phyloP scores from a whole-genome alignment of 2,888 invertebrate genomes.

The Euplagia quadripunctaria region DNA sequence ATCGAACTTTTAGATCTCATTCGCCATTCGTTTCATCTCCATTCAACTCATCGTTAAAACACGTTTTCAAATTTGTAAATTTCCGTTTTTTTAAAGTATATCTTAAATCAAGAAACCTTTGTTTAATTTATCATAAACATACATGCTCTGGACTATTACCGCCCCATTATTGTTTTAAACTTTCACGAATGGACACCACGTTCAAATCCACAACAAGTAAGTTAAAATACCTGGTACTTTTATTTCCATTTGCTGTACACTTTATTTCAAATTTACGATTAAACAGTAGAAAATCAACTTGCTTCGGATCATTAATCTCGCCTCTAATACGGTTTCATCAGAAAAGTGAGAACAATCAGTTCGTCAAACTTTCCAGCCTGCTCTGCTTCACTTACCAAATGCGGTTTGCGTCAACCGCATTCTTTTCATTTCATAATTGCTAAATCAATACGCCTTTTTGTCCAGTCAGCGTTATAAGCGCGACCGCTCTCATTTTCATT shows the following conservation, averaged over 20 bases:
- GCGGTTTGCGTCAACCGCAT: conserved; percentile 44
- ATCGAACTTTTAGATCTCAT: no score
- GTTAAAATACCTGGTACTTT: not conserved
- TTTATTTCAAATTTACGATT: conserved; percentile 18
- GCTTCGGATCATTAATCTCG: conserved; percentile 45
- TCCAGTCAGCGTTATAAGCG: not conserved
- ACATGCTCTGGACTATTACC: no score
- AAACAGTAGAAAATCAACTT: conserved; percentile 36
- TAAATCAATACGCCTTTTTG: conserved; percentile 12
- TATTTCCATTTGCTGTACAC: conserved; percentile 9
- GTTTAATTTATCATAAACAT: no score
- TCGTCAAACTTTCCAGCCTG: conserved; percentile 57
- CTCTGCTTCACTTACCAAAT: conserved; percentile 43
- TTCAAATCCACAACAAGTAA: not conserved
- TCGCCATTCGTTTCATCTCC: no score
- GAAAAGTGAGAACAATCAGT: conserved; percentile 60
- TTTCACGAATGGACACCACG: not conserved
- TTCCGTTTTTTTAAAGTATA: no score
- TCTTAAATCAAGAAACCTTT: no score
- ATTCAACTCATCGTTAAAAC: no score
- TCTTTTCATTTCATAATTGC: conserved; percentile 35
- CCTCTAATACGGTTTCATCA: conserved; percentile 54
- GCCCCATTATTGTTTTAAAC: not conserved
- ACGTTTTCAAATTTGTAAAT: no score
- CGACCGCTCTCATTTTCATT: not conserved